Evolutionary conservation across 2,797 vertebrate species (phyloP), one percentile per base, ranked within the genome.

Genomic region (Natrix natrix): DNA sequence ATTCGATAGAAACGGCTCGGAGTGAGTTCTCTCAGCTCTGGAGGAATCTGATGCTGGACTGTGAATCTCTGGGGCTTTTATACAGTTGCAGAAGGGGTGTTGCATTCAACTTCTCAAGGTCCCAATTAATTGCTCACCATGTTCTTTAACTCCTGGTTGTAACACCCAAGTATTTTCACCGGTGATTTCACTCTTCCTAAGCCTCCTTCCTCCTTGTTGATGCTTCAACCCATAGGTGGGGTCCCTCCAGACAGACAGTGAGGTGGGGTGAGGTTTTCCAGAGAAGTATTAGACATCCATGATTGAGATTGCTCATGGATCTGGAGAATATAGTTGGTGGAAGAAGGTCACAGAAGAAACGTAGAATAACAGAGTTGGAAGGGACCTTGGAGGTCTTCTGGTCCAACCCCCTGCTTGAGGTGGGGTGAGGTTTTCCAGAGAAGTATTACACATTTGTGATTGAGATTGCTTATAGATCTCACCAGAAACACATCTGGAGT

Each of bases 191-290:
- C 22, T 37, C 6, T 74, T 66, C 59, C 3, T 63, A 32, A 86
- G 16, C n/a, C 28, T n/a, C 61, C 52, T 66, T 66, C n/a, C 28
- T 66, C 83, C 17, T 87, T 61, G 10, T 20, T 86, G 56, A 83
- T 63, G 59, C 20, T 37, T 55, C 83, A 26, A 0, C 59, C 59
- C 59, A 54, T 91, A 91, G 91, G 91, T 86, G 91, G 57, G 91
- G 91, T 63, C 48, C 83, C 14, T 24, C 48, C 11, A 32, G 26
- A 8, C 14, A 26, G 8, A 37, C 52, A 55, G 10, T 26, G n/a
- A 5, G 52, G 2, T 32, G 20, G 83, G 12, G 61, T n/a, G 24
- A 48, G 7, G 43, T 4, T 59, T 78, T 24, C n/a, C 66, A 90
- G 12, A 52, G 24, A 22, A 7, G 1, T 74, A 43, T 90, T 43